phyloP scores from a whole-genome alignment of 1,140 invertebrate genomes.

The Platyura marginata region DNA sequence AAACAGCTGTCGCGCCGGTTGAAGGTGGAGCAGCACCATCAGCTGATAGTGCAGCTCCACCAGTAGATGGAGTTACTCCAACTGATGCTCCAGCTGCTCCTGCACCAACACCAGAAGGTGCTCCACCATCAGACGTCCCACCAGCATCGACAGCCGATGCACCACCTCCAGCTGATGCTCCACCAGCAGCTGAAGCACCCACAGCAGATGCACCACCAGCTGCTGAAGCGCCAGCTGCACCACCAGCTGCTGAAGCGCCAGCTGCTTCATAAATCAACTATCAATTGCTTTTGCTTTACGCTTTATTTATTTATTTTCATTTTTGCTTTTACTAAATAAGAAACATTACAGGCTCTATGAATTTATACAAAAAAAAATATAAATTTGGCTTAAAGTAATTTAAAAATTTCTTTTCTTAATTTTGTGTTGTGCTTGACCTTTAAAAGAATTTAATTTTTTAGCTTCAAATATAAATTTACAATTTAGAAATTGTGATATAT shows the following conservation, averaged over 20 bases:
- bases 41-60: slow-evolving; percentile 6
- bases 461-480: no score
- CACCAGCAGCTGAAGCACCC: slow-evolving; percentile 11
- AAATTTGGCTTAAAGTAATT: no score
- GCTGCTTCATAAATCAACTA: no score
- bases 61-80: slow-evolving; percentile 10
- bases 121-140: slow-evolving; percentile 19
- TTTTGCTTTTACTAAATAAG: no score
- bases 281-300: no score
- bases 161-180: slow-evolving; percentile 12
- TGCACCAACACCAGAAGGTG: slow-evolving; percentile 14
- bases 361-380: no score
- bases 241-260: slow-evolving; percentile 9
- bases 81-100: slow-evolving; percentile 10
- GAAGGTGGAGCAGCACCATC: slow-evolving; percentile 9
- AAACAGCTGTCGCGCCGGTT: slow-evolving; percentile 12
- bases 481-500: no score
- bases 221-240: slow-evolving; percentile 7
- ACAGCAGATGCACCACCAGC: slow-evolving; percentile 10
- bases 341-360: no score
- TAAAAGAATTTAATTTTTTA: no score
- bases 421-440: no score
- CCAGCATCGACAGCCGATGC: slow-evolving; percentile 23
- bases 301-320: no score
- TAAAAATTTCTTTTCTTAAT: no score